Percentiles rank a stretch among this genome's conserved stretches.
Conservation (phyloP, 2,113 vertebrate species). For the Menidia beryllina region DNA sequence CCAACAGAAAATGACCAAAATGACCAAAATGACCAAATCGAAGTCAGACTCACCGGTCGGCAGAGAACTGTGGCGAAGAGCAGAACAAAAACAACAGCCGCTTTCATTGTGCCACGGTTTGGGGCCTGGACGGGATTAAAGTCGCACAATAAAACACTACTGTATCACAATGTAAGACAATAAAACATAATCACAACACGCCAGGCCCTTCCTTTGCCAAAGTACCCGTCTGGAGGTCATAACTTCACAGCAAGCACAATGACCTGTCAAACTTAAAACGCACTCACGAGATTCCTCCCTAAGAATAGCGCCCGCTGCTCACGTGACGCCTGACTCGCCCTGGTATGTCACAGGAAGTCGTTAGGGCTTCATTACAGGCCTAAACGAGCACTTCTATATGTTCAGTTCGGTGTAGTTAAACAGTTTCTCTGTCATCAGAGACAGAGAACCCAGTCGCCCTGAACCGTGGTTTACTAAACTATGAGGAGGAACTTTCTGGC, state of each 20-base stretch:
- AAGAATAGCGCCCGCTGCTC: constrained; percentile 38
- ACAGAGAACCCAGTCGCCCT: constrained; percentile 26
- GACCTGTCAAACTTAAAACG: constrained; percentile 40
- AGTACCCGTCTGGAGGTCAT: constrained; percentile 16
- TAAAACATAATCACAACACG: constrained; percentile 9
- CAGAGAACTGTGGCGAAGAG: constrained; percentile 81
- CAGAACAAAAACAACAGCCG: constrained; percentile 76
- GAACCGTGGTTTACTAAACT: constrained; percentile 16
- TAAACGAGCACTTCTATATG: constrained; percentile 4
- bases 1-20: background rate
- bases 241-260: constrained; percentile 63
- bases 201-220: background rate
- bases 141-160: constrained; percentile 23
- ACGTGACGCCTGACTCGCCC: constrained; percentile 32
- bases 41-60: constrained; percentile 73
- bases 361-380: constrained; percentile 59
- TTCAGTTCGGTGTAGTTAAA: constrained; percentile 16
- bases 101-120: constrained; percentile 77
- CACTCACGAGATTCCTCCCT: constrained; percentile 38
- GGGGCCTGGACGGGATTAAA: constrained; percentile 52
- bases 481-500: constrained; percentile 6
- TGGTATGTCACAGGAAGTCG: constrained; percentile 51
- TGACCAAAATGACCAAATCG: background rate
- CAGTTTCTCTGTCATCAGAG: constrained; percentile 59
- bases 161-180: constrained; percentile 16